Evolutionary conservation across 2,888 invertebrate species (phyloP).

Genomic region (Gandaritis pyraliata): DNA sequence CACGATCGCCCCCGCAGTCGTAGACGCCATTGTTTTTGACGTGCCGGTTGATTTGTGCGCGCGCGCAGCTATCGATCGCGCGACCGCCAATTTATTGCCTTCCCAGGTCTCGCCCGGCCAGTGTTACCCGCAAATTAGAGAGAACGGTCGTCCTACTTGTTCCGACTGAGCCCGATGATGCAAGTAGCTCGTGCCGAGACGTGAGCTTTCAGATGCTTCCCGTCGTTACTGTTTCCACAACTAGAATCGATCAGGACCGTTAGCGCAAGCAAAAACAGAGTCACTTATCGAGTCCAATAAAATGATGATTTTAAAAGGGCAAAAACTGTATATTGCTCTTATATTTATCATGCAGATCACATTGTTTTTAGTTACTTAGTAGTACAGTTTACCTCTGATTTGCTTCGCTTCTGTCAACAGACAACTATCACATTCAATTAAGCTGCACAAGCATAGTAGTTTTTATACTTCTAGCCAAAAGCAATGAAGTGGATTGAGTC

Average conservation of each 20-base stretch:
- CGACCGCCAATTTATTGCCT: slow-evolving; percentile 71
- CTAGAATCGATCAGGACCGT: slow-evolving; percentile 31
- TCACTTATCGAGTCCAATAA: slow-evolving; percentile 25
- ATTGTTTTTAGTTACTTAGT: slow-evolving; percentile 28
- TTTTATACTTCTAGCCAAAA: slow-evolving; percentile 46
- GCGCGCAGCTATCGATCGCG: slow-evolving; percentile 69
- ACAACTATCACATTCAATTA: slow-evolving; percentile 44
- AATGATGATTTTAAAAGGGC: slow-evolving; percentile 22
- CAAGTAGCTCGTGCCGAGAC: slow-evolving; percentile 49
- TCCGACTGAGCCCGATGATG: slow-evolving; percentile 46
- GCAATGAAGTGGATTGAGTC: slow-evolving; percentile 64
- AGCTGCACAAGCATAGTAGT: slow-evolving; percentile 42
- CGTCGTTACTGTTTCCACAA: slow-evolving; percentile 40
- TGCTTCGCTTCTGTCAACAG: slow-evolving; percentile 42
- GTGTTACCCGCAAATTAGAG: slow-evolving; percentile 66
- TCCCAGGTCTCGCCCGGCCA: slow-evolving; percentile 61
- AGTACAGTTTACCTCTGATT: slow-evolving; percentile 39
- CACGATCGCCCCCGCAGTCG: slow-evolving; percentile 76
- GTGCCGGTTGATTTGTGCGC: slow-evolving; percentile 78
- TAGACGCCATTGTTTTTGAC: slow-evolving; percentile 72
- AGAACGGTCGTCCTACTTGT: slow-evolving; percentile 66
- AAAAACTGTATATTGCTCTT: slow-evolving; percentile 22
- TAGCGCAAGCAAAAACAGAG: slow-evolving; percentile 31
- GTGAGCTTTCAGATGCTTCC: slow-evolving; percentile 37
- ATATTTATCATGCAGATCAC: slow-evolving; percentile 26